These are phyloP conservation scores for Garrulus glandarius DNA, from an alignment of 2,797 vertebrate genomes.

Conservation along the genomic window DNA sequence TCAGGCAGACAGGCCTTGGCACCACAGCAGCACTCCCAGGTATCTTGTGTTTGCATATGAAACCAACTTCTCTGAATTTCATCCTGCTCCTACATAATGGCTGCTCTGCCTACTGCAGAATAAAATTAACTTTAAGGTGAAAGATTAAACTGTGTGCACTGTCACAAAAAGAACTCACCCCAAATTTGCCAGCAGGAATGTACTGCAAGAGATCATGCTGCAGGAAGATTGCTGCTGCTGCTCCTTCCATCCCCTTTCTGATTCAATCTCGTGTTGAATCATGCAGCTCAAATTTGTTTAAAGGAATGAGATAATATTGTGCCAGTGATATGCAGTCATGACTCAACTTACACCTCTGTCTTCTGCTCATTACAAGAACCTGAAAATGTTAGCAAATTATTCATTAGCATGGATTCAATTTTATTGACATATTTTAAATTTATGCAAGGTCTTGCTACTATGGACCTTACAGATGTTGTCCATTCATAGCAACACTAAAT, in stretches of 20 bases:
- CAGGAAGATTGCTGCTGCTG: neutral
- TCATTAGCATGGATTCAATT: neutral
- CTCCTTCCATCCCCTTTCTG: neutral
- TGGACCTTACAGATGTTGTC: neutral
- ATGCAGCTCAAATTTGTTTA: neutral
- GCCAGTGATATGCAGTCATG: neutral
- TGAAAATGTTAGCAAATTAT: neutral
- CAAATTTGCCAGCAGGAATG: neutral
- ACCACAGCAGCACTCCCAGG: accelerated
- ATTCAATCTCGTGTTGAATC: neutral
- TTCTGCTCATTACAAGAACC: neutral
- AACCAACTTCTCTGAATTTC: neutral
- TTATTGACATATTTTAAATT: neutral
- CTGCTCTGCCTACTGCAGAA: conserved; percentile 19
- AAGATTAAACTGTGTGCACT: conserved; percentile 12
- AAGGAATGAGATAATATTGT: neutral
- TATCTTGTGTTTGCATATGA: neutral
- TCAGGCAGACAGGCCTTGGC: neutral
- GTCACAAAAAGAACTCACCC: neutral
- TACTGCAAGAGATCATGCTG: neutral
- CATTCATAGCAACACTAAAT: neutral
- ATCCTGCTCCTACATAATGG: neutral
- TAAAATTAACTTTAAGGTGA: conserved; percentile 59
- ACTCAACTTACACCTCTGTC: neutral
- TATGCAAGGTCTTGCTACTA: neutral